Base-by-base conservation (phyloP, 2,797 vertebrate species). In the Chelidonichthys spinosus region DNA sequence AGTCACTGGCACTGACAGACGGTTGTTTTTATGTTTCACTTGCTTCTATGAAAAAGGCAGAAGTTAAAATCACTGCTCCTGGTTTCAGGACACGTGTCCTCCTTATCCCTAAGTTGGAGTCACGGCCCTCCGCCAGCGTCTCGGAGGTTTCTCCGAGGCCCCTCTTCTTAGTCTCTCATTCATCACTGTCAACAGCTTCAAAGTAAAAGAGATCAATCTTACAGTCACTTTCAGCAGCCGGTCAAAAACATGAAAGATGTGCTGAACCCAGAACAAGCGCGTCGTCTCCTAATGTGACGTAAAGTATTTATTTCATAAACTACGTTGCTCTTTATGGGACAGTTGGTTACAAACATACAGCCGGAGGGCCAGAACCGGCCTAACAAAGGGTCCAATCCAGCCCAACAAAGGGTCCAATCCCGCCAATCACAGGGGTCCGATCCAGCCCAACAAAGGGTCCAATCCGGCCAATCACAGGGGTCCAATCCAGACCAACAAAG, bases 111-210 rank as follows among this genome's bases (percentile, higher is more conserved):
- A 7, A 11, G 25, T 36, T 39, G 37, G 50, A 63, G 79, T 66
- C 66, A 39, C 55, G 9, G 47, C 13, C 61, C 84, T 83, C 52
- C 35, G 42, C 82, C 79, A 63, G 32, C 40, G 11, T 69, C 82
- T 77, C 6, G 2, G 49, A 43, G n/a, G 46, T 61, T 84, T 86
- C 74, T 72, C 65, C 55, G 6, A 69, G 70, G 80, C 60, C 58
- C 25, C 49, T 63, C 25, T 36, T 72, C 33, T 40, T 49, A 32
- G 79, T 74, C 46, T 50, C 63, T 73, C 78, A 82, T 90, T 83
- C 76, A 86, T 90, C 87, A 87, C 81, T 88, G 85, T 84, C 90
- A 82, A 17, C 46, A 0, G 17, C 64, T 54, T 77, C 53, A 56
- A 54, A 69, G 53, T 46, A 25, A 75, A 74, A 53, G 35, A 66